Evolutionary conservation across 2,888 invertebrate genomes (phyloP).

Genomic region (Malthinus flaveolus): DNA sequence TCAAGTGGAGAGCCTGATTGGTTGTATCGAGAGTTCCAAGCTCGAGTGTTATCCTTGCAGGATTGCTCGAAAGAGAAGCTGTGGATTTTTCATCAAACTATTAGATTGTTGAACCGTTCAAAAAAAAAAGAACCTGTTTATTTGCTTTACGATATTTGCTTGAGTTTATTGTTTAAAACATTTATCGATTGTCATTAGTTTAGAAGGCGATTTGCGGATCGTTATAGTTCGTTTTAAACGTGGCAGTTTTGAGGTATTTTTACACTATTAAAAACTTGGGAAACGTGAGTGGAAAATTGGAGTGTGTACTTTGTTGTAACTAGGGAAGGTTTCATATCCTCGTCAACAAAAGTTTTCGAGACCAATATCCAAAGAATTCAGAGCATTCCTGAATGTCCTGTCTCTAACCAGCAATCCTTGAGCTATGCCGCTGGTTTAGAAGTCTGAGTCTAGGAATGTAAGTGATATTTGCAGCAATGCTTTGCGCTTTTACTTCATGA

Average conservation of each 20-base stretch:
- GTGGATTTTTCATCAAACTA: constrained; percentile 49
- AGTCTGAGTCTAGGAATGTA: constrained; percentile 42
- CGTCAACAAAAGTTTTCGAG: constrained; percentile 30
- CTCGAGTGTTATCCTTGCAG: constrained; percentile 52
- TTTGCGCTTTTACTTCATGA: constrained; percentile 25
- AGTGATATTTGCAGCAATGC: constrained; percentile 44
- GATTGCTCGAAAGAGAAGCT: constrained; percentile 48
- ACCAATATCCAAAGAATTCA: constrained; percentile 43
- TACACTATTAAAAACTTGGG: constrained; percentile 1
- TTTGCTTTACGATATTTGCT: constrained; percentile 11
- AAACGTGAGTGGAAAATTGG: constrained; percentile 5
- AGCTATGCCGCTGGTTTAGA: constrained; percentile 44
- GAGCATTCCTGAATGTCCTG: constrained; percentile 47
- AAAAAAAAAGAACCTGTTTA: constrained; percentile 11
- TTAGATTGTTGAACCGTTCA: constrained; percentile 19
- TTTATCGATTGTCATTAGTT: too few species aligned
- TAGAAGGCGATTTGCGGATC: too few species aligned
- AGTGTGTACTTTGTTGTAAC: constrained; percentile 1
- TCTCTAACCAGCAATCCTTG: constrained; percentile 48
- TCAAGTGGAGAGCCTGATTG: constrained; percentile 52
- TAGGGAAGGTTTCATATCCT: constrained; percentile 27
- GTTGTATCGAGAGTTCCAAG: constrained; percentile 47
- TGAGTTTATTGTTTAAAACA: neutral
- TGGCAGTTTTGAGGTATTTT: neutral
- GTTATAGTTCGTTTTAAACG: too few species aligned